Base-by-base conservation (phyloP, 64 coral and sea anemone species). In the Anthopleura sola region DNA sequence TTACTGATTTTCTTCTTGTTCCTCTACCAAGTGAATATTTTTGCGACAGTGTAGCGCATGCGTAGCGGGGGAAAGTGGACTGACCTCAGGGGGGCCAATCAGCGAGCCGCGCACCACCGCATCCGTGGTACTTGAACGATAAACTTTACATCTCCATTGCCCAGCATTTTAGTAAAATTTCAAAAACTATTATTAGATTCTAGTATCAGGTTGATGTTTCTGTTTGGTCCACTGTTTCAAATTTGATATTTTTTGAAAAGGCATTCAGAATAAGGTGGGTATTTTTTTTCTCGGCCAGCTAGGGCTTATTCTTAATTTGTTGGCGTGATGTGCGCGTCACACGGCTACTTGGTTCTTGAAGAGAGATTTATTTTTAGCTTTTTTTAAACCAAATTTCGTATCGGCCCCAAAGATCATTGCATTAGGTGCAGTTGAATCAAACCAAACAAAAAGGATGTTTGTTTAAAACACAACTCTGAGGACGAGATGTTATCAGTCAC, bases 11-110 rank as follows among this genome's bases (percentile, higher is more conserved):
- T 46, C 19, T 53, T 48, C 78, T 48, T 53, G 49, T 53, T 81
- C 49, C 39, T 46, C 37, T 5, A 48, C 28, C 39, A 10, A n/a
- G 78, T 81, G 9, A 53, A n/a, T 21, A 81, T n/a, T 46, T 83
- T 83, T 36, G 38, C 49, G 82, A n/a, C 82, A 24, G 19, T 24
- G n/a, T 16, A 19, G 51, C 48, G 82, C 82, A 83, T 83, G 82
- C 82, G 82, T 60, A 49, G 16, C 33, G 55, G 55, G 82, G 82
- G 82, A 83, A 83, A 83, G 82, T 83, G 82, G 82, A 83, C 82
- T 83, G 82, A 83, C 82, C 82, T 16, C 26, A 3, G 38, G 55
- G 18, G 49, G 24, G 38, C 82, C 82, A 83, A 83, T 83, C 78
- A 81, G 13, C 23, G 24, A 53, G n/a, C n/a, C n/a, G n/a, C n/a